Evolutionary conservation across 1,140 invertebrate species (phyloP).

Genomic region (Oppia nitens): DNA sequence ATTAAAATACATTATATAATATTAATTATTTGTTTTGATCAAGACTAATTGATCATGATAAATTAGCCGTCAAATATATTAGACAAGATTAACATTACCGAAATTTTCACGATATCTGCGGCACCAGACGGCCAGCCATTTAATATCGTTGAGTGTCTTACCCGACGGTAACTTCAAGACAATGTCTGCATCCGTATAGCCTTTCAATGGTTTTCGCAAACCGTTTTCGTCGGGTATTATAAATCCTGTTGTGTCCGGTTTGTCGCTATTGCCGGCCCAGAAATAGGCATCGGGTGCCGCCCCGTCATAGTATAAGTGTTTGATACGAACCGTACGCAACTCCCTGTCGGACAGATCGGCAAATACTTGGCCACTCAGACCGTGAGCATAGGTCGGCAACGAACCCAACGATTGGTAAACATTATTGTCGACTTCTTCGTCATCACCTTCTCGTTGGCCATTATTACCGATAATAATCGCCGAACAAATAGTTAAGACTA

Average conservation of each 20-base stretch:
- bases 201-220: slow-evolving; percentile 24
- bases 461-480: too few relatives aligned
- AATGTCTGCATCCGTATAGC: slow-evolving; percentile 55
- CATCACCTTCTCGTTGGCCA: too few relatives aligned
- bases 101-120: slow-evolving; percentile 48
- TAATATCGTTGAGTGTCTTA: slow-evolving; percentile 58
- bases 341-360: too few relatives aligned
- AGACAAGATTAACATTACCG: slow-evolving; percentile 55
- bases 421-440: too few relatives aligned
- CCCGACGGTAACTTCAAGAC: slow-evolving; percentile 59
- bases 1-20: too few relatives aligned
- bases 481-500: too few relatives aligned
- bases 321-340: slow-evolving; percentile 66
- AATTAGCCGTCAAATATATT: too few relatives aligned
- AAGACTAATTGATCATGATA: too few relatives aligned
- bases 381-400: slow-evolving; percentile 28
- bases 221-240: slow-evolving; percentile 70
- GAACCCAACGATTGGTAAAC: slow-evolving; percentile 7
- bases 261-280: slow-evolving; percentile 64
- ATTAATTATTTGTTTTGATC: too few relatives aligned
- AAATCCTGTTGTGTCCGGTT: slow-evolving; percentile 68
- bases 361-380: slow-evolving; percentile 56
- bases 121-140: slow-evolving; percentile 70
- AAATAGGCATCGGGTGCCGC: slow-evolving; percentile 47
- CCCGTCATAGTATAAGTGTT: slow-evolving; percentile 51